A percentile compares a stretch with the other conserved stretches of the same genome.
These are phyloP conservation scores for Sebastes flavidus DNA, from an alignment of 2,797 vertebrate species.

Conservation along the genomic window DNA sequence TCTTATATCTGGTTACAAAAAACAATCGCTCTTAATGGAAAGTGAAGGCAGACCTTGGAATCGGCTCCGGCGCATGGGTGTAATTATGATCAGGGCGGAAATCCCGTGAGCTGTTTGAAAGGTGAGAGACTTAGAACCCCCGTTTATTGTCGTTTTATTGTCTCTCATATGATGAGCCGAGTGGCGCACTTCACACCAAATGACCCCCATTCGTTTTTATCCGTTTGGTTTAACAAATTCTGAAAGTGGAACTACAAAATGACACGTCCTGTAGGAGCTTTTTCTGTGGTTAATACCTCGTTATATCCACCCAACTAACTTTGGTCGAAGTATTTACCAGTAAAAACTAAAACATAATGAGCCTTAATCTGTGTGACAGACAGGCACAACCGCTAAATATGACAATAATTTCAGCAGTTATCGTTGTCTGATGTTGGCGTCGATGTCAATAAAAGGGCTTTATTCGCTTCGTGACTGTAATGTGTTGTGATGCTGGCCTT, in stretches of 20 bases:
- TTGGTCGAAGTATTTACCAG: not conserved
- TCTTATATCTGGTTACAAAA: constrained; percentile 6
- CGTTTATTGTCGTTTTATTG: not conserved
- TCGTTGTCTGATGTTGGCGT: constrained; percentile 4
- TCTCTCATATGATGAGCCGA: not conserved
- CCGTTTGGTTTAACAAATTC: not conserved
- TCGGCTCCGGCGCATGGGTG: not conserved
- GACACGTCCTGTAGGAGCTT: not conserved
- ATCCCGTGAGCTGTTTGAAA: not conserved
- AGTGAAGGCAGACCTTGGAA: not conserved
- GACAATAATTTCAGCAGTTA: not conserved
- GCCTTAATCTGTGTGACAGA: not conserved
- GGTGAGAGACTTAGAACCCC: not conserved
- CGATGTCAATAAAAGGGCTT: not conserved
- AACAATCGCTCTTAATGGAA: not conserved
- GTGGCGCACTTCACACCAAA: not conserved
- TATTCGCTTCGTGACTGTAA: not conserved
- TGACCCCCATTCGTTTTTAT: not conserved
- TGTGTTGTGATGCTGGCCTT: not conserved
- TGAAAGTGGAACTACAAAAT: not conserved
- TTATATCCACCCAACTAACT: not conserved
- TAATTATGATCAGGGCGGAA: not conserved
- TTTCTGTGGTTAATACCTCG: not conserved
- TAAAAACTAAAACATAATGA: not conserved
- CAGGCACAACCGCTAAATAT: not conserved